phyloP scores from a whole-genome alignment of 2,113 vertebrate genomes.

The Pollimyrus isidori region DNA sequence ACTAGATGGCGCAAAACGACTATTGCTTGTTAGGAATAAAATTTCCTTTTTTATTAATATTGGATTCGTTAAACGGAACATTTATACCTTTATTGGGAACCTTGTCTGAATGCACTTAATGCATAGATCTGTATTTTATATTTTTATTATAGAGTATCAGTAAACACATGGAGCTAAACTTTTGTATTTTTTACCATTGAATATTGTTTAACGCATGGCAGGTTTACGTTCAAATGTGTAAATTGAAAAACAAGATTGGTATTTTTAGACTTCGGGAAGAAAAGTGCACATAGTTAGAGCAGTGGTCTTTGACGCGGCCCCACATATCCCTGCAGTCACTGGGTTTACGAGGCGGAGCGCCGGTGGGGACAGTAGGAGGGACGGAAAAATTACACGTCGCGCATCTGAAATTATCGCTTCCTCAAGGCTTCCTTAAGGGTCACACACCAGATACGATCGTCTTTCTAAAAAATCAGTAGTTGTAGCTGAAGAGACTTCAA shows the following conservation, averaged over 20 bases:
- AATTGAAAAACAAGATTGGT: not conserved
- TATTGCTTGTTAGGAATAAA: not conserved
- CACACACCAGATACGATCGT: not conserved
- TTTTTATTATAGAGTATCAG: not conserved
- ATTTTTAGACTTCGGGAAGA: not conserved
- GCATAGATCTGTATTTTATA: not conserved
- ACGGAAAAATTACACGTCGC: conserved; percentile 3
- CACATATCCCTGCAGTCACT: not conserved
- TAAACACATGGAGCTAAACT: not conserved
- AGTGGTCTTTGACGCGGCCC: not conserved
- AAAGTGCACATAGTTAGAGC: not conserved
- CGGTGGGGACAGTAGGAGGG: not conserved
- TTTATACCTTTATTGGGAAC: not conserved
- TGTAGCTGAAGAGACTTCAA: not conserved
- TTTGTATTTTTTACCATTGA: not conserved
- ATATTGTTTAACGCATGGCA: not conserved
- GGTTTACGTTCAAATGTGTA: not conserved
- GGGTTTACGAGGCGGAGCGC: not conserved
- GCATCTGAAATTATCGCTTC: not conserved
- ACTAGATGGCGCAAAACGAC: not conserved
- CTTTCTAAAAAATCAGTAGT: not conserved
- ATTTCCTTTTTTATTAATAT: not conserved
- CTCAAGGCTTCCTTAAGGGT: not conserved
- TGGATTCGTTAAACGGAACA: not conserved
- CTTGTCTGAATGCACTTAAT: not conserved